Percentiles rank a stretch among this genome's conserved stretches.
Conservation (phyloP, 2,888 invertebrate genomes). For the Nomada fabriciana region DNA sequence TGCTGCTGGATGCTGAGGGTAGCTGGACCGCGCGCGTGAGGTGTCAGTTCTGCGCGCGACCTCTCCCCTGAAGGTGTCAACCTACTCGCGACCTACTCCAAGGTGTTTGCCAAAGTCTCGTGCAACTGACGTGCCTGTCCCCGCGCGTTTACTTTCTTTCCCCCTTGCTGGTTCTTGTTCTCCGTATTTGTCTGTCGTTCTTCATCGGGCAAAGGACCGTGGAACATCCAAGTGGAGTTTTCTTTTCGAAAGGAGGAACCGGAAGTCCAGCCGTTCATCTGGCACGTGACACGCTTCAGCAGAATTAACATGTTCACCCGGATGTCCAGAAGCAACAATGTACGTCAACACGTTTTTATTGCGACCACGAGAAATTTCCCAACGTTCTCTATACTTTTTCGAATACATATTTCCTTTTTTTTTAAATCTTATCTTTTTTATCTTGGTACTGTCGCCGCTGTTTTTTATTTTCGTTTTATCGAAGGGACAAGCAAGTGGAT, state of each 20-base stretch:
- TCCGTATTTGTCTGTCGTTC: neutral
- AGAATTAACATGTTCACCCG: conserved; percentile 77
- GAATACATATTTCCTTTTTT: neutral
- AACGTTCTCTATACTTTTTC: neutral
- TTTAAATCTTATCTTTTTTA: neutral
- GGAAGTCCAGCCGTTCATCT: conserved; percentile 46
- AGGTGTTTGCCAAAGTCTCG: conserved; percentile 67
- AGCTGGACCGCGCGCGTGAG: conserved; percentile 81
- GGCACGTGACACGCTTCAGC: conserved; percentile 73
- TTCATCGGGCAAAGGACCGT: conserved; percentile 3
- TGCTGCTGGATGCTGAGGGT: conserved; percentile 81
- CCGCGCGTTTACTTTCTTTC: conserved; percentile 27
- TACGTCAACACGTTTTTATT: conserved; percentile 73
- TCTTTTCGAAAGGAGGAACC: conserved; percentile 38
- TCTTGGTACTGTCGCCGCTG: neutral
- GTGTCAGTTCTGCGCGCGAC: conserved; percentile 84
- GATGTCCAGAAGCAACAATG: conserved; percentile 80
- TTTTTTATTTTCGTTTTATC: conserved; percentile 1
- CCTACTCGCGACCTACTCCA: conserved; percentile 68
- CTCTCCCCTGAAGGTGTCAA: conserved; percentile 79
- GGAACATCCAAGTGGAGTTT: conserved; percentile 51
- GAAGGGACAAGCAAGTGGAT: neutral
- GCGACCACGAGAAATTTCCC: conserved; percentile 14
- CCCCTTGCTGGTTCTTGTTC: neutral
- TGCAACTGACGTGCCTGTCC: conserved; percentile 50